Base-by-base conservation (phyloP, 2,113 vertebrate genomes). In the Boleophthalmus pectinirostris region DNA sequence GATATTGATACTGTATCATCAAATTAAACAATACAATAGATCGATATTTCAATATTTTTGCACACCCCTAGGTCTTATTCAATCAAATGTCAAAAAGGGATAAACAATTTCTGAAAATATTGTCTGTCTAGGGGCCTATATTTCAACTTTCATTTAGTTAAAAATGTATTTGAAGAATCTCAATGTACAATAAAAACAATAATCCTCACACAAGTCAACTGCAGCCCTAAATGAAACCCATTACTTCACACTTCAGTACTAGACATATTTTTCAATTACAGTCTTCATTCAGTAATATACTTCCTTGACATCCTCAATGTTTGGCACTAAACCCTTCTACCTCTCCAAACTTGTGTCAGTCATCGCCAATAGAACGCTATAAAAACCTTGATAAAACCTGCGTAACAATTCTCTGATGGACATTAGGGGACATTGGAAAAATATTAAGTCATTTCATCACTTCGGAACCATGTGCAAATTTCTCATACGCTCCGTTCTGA, bases 321-420 rank as follows among this genome's bases (percentile, higher is more conserved):
- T 83, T 47, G 88, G 90, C 87, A 87, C 85, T 75, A 82, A 81
- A 88, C 77, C 84, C 81, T 87, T 71, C 70, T 83, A 73, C 43
- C 81, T 85, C 56, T 87, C 89, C 85, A 80, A 84, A 77, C 77
- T 88, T 87, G 86, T 81, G 74, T 82, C 73, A 85, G 84, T 88
- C 87, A 78, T 69, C 70, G 82, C 78, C 74, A 78, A 69, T 84
- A 68, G 67, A 80, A 66, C 70, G 53, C 73, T 78, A 81, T 82
- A 74, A 87, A 80, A 82, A 74, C 69, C 49, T 82, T 78, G 81
- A 82, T 77, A 77, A 82, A 77, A 72, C 7, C 45, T 54, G 71
- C 49, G 72, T 66, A 82, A 68, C 65, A 69, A 81, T 14, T 54
- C 24, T 69, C 20, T 35, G 49, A 76, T 35, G 43, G 69, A 70